phyloP scores from a whole-genome alignment of 35 echinoderm and acorn worm species.

The Anneissia japonica region DNA sequence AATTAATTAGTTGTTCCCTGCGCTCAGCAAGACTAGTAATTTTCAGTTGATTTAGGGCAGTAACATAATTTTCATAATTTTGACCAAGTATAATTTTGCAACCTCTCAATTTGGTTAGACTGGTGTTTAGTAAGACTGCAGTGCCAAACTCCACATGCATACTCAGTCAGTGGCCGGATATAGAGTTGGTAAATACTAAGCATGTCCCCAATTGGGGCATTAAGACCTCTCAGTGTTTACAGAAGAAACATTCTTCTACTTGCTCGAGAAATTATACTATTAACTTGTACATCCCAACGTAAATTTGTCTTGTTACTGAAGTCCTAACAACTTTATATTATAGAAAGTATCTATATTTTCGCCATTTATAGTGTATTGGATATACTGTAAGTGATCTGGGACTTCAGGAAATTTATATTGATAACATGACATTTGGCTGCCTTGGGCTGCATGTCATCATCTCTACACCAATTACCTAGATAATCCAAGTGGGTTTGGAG shows the following conservation, averaged over 20 bases:
- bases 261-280: neutral
- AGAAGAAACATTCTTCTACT: constrained; percentile 4
- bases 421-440: neutral
- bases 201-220: too few relatives aligned
- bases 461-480: neutral
- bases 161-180: too few relatives aligned
- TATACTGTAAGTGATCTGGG: neutral
- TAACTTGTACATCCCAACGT: neutral
- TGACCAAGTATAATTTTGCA: too few relatives aligned
- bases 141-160: too few relatives aligned
- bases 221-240: neutral
- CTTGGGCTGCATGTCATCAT: neutral
- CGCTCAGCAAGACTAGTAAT: too few relatives aligned
- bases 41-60: too few relatives aligned
- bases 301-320: neutral
- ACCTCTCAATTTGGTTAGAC: too few relatives aligned
- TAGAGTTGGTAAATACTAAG: too few relatives aligned
- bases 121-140: too few relatives aligned
- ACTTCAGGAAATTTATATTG: constrained; percentile 4
- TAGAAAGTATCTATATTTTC: neutral
- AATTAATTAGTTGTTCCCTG: too few relatives aligned
- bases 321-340: neutral
- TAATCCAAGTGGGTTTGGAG: neutral
- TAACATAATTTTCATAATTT: too few relatives aligned
- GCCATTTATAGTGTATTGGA: neutral